Conservation (phyloP, 2,888 invertebrate species). For the Scaptomyza tumidula region DNA sequence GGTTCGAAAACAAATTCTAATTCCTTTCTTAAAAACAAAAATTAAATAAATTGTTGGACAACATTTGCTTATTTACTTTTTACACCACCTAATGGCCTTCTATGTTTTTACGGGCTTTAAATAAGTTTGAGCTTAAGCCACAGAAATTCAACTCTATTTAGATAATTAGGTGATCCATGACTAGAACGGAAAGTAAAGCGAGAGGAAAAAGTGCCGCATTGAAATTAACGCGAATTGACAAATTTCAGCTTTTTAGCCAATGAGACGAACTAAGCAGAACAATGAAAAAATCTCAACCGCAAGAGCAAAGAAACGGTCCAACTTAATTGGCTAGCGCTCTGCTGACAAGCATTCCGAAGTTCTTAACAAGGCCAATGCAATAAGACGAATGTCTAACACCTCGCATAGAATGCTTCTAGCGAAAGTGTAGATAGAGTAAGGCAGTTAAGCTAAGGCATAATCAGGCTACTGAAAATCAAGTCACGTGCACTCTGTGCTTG, state of each 20-base stretch:
- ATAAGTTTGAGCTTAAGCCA: neutral
- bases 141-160: neutral
- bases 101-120: neutral
- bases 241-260: slow-evolving; percentile 70
- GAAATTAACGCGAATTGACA: slow-evolving; percentile 75
- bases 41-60: no score
- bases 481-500: slow-evolving; percentile 58
- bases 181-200: slow-evolving; percentile 10
- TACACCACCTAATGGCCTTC: no score
- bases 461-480: slow-evolving; percentile 73
- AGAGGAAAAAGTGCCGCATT: slow-evolving; percentile 65
- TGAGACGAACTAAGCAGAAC: slow-evolving; percentile 38
- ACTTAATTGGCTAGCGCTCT: slow-evolving; percentile 65
- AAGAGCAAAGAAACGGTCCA: slow-evolving; percentile 46
- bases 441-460: slow-evolving; percentile 52
- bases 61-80: no score
- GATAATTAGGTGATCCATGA: slow-evolving; percentile 65
- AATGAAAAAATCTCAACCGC: slow-evolving; percentile 58
- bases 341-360: slow-evolving; percentile 39
- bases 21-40: no score
- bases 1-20: no score
- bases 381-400: slow-evolving; percentile 43
- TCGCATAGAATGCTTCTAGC: slow-evolving; percentile 18
- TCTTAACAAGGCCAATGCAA: neutral
- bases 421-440: slow-evolving; percentile 20